Conservation (phyloP, 2,113 vertebrate genomes). For the Seriola aureovittata region DNA sequence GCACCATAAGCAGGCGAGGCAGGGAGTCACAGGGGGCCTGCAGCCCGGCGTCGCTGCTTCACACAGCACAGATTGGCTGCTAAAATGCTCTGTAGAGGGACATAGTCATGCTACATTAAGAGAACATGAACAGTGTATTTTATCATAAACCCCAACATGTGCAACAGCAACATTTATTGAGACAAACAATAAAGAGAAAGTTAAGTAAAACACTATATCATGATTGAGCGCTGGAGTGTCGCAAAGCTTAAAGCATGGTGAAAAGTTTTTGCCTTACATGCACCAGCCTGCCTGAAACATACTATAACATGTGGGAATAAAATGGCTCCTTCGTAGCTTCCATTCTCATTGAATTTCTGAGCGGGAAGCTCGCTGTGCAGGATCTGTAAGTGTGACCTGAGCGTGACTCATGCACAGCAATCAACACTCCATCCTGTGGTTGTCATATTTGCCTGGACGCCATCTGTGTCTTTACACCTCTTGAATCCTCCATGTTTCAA, state of each 20-base stretch:
- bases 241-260: neutral
- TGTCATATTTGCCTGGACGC: constrained; percentile 56
- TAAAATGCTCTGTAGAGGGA: constrained; percentile 36
- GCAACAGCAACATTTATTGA: constrained; percentile 1
- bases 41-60: neutral
- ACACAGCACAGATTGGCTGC: constrained; percentile 3
- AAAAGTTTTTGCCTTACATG: neutral
- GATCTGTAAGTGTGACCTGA: constrained; percentile 72
- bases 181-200: constrained; percentile 13
- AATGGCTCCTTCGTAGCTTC: neutral
- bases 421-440: constrained; percentile 52
- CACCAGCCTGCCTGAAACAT: too few relatives aligned
- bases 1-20: neutral
- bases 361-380: constrained; percentile 28
- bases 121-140: constrained; percentile 10
- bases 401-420: constrained; percentile 63
- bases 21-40: neutral
- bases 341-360: constrained; percentile 8
- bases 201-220: neutral
- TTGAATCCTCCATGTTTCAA: constrained; percentile 27
- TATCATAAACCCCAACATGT: constrained; percentile 11
- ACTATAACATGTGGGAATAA: neutral
- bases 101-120: constrained; percentile 1
- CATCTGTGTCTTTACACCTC: constrained; percentile 72
- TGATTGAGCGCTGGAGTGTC: neutral